Conservation (phyloP, 2,797 vertebrate species). For the Acomys russatus region DNA sequence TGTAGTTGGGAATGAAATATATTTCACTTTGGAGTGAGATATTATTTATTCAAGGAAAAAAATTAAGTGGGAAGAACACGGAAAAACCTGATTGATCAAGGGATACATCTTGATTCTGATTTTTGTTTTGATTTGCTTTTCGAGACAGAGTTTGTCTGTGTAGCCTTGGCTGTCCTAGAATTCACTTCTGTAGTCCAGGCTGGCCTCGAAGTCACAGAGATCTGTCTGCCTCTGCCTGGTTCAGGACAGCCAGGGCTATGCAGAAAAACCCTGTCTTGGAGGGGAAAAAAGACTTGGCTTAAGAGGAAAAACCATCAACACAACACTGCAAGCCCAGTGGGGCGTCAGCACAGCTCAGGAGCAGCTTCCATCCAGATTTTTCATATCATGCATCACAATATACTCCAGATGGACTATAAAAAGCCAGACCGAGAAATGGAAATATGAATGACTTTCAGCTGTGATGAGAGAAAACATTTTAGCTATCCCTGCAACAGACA, state of each 20-base stretch:
- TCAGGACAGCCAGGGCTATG: too few species aligned
- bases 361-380: not conserved
- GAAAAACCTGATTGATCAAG: not conserved
- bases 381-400: not conserved
- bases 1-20: not conserved
- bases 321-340: not conserved
- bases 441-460: slow-evolving; percentile 38
- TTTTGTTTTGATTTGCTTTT: not conserved
- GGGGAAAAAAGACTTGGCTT: not conserved
- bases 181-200: not conserved
- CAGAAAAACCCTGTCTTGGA: too few species aligned
- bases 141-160: not conserved
- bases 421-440: slow-evolving; percentile 57
- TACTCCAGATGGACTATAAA: slow-evolving; percentile 34
- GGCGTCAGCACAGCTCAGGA: not conserved
- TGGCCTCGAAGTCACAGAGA: not conserved
- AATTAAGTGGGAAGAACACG: not conserved
- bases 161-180: not conserved
- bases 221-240: not conserved
- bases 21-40: not conserved
- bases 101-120: not conserved
- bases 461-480: slow-evolving; percentile 56
- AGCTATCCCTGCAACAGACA: slow-evolving; percentile 43
- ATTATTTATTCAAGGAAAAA: slow-evolving; percentile 59
- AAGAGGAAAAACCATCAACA: not conserved